Conservation (phyloP, 2,797 vertebrate species). For the Kryptopterus vitreolus region DNA sequence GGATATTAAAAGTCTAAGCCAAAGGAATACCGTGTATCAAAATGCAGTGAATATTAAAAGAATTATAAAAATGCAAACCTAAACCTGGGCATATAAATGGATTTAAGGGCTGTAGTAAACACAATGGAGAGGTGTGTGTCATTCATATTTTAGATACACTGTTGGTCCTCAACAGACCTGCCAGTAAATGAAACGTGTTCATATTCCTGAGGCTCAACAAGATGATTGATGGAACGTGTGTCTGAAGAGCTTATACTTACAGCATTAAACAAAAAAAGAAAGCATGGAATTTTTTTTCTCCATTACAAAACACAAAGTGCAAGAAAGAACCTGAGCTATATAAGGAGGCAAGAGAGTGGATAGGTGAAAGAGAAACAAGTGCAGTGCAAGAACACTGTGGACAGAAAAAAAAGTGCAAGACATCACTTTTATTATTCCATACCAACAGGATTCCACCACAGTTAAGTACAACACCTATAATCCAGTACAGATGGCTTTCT, state of each 20-base stretch:
- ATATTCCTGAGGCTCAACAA: neutral
- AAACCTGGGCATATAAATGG: neutral
- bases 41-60: conserved; percentile 3
- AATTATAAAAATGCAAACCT: neutral
- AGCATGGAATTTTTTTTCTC: neutral
- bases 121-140: neutral
- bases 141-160: neutral
- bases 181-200: neutral
- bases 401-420: too few relatives aligned
- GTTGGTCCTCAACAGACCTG: neutral
- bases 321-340: neutral
- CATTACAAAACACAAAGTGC: neutral
- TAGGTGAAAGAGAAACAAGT: neutral
- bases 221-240: neutral
- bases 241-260: neutral
- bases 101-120: neutral
- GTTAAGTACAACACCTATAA: conserved; percentile 26
- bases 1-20: conserved; percentile 21
- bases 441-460: neutral
- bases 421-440: neutral
- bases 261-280: neutral
- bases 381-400: neutral
- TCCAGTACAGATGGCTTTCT: conserved; percentile 12
- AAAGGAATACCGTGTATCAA: neutral
- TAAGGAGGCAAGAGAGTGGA: neutral